These are phyloP conservation scores for Hydriomena furcata DNA, from an alignment of 2,888 invertebrate genomes.

Conservation along the genomic window DNA sequence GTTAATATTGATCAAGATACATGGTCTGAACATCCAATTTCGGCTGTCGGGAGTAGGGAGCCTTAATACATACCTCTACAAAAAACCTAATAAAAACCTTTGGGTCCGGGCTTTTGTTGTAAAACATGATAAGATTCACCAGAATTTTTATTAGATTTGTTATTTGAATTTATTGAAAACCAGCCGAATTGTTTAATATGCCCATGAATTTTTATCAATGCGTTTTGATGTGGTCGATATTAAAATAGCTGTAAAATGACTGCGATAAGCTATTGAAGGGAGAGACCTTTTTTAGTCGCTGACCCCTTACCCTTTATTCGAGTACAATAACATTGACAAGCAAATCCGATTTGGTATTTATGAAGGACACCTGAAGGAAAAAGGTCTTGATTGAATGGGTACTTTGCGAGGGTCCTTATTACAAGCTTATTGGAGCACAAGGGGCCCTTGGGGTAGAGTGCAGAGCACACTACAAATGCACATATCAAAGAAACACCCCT, in stretches of 20 bases:
- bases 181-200: constrained; percentile 57
- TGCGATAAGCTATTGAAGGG: constrained; percentile 56
- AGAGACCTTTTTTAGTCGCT: constrained; percentile 53
- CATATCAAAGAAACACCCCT: constrained; percentile 65
- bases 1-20: too few relatives aligned
- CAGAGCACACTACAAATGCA: constrained; percentile 62
- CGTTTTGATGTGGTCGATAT: constrained; percentile 54
- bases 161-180: constrained; percentile 38
- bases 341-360: constrained; percentile 71
- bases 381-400: constrained; percentile 67
- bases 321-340: constrained; percentile 67
- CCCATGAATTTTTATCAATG: constrained; percentile 64
- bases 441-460: constrained; percentile 57
- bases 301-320: constrained; percentile 64
- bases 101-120: neutral
- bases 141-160: constrained; percentile 6
- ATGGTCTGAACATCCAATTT: too few relatives aligned
- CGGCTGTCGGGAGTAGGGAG: too few relatives aligned
- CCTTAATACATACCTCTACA: too few relatives aligned
- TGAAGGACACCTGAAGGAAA: constrained; percentile 77
- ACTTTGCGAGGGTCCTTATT: constrained; percentile 70
- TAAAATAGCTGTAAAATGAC: constrained; percentile 59
- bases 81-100: neutral
- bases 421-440: constrained; percentile 75
- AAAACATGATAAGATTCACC: constrained; percentile 11